Percentiles rank a stretch among this genome's conserved stretches.
These are phyloP conservation scores for Ferrisia virgata DNA, from an alignment of 2,888 invertebrate genomes.

Conservation along the genomic window DNA sequence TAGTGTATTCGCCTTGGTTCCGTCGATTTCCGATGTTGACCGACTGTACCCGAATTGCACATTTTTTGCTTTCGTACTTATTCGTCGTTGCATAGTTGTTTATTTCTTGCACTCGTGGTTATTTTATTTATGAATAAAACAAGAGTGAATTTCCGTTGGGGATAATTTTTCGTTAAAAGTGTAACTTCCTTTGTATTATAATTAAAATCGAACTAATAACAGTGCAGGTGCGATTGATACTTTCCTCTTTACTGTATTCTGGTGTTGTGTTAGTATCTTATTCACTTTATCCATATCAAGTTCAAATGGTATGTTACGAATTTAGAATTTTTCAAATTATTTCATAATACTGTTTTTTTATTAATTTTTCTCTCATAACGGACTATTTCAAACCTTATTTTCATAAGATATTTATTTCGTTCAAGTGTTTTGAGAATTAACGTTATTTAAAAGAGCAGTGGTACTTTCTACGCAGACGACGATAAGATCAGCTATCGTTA, in stretches of 20 bases:
- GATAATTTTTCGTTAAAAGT: not conserved
- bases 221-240: not conserved
- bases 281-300: not conserved
- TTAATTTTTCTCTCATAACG: not conserved
- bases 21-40: not conserved
- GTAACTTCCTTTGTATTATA: not conserved
- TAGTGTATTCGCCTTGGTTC: not conserved
- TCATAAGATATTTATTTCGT: not conserved
- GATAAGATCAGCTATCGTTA: conserved; percentile 24
- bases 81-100: conserved; percentile 29
- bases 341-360: not conserved
- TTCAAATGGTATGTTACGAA: not conserved
- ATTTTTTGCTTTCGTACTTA: not conserved
- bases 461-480: not conserved
- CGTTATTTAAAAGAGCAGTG: not conserved
- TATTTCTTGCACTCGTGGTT: conserved; percentile 24
- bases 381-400: not conserved
- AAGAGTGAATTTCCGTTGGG: not conserved
- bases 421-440: not conserved
- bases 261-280: not conserved
- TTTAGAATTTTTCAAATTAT: not conserved
- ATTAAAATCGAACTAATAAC: not conserved
- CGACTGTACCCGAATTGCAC: not conserved
- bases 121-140: not conserved
- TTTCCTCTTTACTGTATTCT: not conserved